Evolutionary conservation across 2,797 vertebrate genomes (phyloP).

Genomic region (Notamacropus eugenii): DNA sequence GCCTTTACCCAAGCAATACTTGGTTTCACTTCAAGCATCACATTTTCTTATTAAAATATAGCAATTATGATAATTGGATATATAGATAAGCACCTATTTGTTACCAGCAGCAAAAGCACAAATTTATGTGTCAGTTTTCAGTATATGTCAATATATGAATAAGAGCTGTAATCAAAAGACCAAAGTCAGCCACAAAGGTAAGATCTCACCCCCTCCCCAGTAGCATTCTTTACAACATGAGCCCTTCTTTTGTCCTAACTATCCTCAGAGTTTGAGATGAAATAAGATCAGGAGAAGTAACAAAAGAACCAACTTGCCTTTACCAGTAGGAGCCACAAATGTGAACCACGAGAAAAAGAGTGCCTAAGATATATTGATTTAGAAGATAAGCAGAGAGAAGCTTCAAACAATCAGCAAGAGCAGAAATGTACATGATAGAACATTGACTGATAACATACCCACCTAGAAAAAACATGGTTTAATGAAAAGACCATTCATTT

Average conservation of each 20-base stretch:
- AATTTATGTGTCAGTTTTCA: constrained; percentile 34
- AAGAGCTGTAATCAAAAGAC: constrained; percentile 5
- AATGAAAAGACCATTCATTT: background rate
- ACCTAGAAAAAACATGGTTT: background rate
- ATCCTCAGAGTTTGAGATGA: background rate
- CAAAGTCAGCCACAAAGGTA: background rate
- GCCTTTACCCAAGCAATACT: background rate
- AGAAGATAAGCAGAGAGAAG: background rate
- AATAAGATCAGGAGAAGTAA: background rate
- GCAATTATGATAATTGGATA: constrained; percentile 12
- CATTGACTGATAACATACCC: background rate
- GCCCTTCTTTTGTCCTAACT: background rate
- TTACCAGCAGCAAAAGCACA: constrained; percentile 22
- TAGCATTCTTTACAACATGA: background rate
- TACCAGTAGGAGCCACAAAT: background rate
- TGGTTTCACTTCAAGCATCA: constrained; percentile 48
- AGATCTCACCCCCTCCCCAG: background rate
- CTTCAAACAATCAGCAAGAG: background rate
- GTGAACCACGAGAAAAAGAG: background rate
- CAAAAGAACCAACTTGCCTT: background rate
- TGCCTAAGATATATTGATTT: background rate
- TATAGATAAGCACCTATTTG: background rate
- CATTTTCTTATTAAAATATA: constrained; percentile 43
- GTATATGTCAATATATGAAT: constrained; percentile 33
- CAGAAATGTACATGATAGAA: background rate